Conservation (phyloP, 2,797 vertebrate genomes). For the Simalia tracyae region DNA sequence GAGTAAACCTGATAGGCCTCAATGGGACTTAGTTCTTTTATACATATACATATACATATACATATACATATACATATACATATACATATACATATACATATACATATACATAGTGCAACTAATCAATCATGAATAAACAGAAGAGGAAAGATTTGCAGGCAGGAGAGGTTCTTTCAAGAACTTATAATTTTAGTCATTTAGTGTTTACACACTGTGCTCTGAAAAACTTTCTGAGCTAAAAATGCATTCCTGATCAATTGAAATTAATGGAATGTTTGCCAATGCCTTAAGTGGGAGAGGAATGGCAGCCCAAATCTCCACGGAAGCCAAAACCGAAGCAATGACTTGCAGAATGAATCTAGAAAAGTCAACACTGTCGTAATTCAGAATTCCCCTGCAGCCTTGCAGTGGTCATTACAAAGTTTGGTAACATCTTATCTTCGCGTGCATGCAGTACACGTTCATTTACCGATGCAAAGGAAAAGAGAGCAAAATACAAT, state of each 20-base stretch:
- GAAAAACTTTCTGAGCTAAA: not conserved
- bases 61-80: too few species aligned
- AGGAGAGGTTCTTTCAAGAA: not conserved
- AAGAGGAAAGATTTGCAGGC: not conserved
- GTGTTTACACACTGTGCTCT: not conserved
- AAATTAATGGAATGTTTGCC: not conserved
- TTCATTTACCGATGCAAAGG: constrained; percentile 59
- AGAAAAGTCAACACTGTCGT: constrained; percentile 12
- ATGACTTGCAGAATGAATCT: not conserved
- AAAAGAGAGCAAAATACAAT: constrained; percentile 52
- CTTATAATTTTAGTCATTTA: not conserved
- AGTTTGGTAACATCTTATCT: constrained; percentile 21
- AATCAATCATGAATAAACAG: not conserved
- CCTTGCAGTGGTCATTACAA: not conserved
- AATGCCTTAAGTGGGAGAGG: not conserved
- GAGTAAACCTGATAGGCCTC: not conserved
- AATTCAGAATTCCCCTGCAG: constrained; percentile 24
- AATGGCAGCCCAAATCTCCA: not conserved
- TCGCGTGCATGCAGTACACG: constrained; percentile 47
- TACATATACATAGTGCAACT: too few species aligned
- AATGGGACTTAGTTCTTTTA: not conserved
- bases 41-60: too few species aligned
- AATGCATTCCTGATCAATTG: not conserved
- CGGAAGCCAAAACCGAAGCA: not conserved
- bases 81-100: too few species aligned